phyloP scores from a whole-genome alignment of 2,888 invertebrate genomes.

The Andrena dorsata region DNA sequence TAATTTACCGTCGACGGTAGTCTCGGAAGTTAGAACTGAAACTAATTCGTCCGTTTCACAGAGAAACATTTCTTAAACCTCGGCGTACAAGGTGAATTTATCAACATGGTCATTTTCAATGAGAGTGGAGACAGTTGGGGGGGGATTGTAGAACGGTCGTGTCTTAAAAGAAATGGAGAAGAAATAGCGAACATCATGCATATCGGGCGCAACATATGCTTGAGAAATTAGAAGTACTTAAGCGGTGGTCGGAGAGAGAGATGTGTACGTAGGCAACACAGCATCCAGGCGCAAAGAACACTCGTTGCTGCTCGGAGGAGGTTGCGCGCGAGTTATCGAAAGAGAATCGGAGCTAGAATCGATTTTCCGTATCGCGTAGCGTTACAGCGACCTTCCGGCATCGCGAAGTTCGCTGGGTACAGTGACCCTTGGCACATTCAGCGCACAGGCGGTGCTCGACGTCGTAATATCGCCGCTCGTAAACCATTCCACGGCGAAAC shows the following conservation, averaged over 20 bases:
- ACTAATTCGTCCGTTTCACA: too few species aligned
- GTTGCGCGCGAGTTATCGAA: slow-evolving; percentile 35
- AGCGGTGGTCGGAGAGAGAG: not conserved
- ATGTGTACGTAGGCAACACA: not conserved
- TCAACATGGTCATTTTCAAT: too few species aligned
- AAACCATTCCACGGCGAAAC: slow-evolving; percentile 70
- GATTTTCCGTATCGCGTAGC: slow-evolving; percentile 65
- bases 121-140: too few species aligned
- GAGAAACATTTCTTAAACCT: too few species aligned
- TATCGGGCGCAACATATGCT: not conserved
- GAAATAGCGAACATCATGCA: not conserved
- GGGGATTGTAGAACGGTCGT: too few species aligned
- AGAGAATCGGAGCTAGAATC: slow-evolving; percentile 56
- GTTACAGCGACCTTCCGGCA: slow-evolving; percentile 64
- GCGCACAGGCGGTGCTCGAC: slow-evolving; percentile 57
- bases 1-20: too few species aligned
- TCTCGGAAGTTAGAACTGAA: too few species aligned
- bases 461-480: slow-evolving; percentile 69
- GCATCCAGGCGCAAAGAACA: slow-evolving; percentile 13
- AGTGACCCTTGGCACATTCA: slow-evolving; percentile 69
- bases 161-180: too few species aligned
- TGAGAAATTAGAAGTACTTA: too few species aligned
- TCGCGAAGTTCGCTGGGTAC: slow-evolving; percentile 70
- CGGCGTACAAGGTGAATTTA: too few species aligned
- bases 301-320: slow-evolving; percentile 3